Conservation (phyloP, 2,113 vertebrate genomes). For the Aramus guarauna region DNA sequence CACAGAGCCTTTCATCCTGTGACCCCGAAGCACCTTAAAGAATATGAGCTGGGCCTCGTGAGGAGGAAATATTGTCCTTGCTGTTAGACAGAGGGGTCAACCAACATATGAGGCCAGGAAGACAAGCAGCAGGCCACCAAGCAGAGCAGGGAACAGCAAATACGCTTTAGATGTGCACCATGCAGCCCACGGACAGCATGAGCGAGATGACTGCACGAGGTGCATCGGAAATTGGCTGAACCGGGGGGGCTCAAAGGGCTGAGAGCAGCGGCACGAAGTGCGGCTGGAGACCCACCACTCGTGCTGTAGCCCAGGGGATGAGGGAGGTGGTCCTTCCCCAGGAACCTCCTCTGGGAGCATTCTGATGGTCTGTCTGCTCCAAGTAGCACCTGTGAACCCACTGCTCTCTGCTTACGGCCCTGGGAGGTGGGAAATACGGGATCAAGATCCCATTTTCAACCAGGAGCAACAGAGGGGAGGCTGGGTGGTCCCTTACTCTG, state of each 20-base stretch:
- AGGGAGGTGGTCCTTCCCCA: neutral
- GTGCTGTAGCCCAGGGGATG: neutral
- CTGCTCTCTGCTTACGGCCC: neutral
- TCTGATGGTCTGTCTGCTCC: neutral
- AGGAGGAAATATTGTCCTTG: constrained; percentile 11
- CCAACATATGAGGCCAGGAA: neutral
- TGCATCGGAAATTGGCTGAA: neutral
- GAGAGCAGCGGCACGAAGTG: accelerated
- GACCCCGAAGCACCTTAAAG: constrained; percentile 20
- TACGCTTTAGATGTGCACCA: neutral
- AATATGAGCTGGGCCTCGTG: neutral
- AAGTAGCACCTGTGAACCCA: neutral
- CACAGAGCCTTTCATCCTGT: constrained; percentile 36
- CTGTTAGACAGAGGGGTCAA: neutral
- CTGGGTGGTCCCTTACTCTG: neutral
- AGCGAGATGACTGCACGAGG: neutral
- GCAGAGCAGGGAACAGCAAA: neutral
- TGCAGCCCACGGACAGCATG: neutral
- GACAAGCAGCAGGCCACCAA: neutral
- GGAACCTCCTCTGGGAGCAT: neutral
- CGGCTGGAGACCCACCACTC: neutral
- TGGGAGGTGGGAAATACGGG: accelerated
- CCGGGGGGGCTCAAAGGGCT: accelerated
- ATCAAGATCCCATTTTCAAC: neutral
- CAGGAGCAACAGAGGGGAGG: neutral